Base-by-base conservation (phyloP, 2,888 invertebrate species). In the Ligdia adustata region DNA sequence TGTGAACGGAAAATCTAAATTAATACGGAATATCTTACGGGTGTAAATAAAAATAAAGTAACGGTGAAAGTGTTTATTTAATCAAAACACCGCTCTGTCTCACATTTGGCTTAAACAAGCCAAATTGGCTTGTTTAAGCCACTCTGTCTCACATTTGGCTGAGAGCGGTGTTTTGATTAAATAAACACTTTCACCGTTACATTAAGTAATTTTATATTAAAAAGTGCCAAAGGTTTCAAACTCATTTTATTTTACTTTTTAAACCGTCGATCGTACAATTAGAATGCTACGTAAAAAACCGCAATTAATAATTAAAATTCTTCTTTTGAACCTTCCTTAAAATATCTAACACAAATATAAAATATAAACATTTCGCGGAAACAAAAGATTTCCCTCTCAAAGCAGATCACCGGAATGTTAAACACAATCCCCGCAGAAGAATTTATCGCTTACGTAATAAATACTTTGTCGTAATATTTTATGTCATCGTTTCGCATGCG, bases 381-480 rank as follows among this genome's bases (percentile, higher is more conserved):
- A 40, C 32, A 47, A 52, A 50, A 53, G 39, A 48, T 43, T 48
- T 46, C 24, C 41, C 34, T 38, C 32, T 44, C 42, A 44, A 12
- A 50, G 33, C 43, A 42, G 43, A 52, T 50, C 52, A 45, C 24
- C 39, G 37, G 39, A 57, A 57, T 49, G 52, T 52, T 49, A 45
- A 38, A 51, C 47, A 48, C 47, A 55, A 57, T 52, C 47, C 52
- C 52, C 40, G 29, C 20, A 43, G 48, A 52, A 37, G 45, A 57
- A 57, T 57, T 55, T 57, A 57, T 55, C 9, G 55, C 48, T 40
- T 18, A 38, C 47, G 52, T 50, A 59, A 55, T 59, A 59, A 54
- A 56, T 54, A 56, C 53, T 52, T 46, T 56, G 56, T 52, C 50
- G 52, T 54, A 59, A 59, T 56, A 59, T 59, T 59, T 59, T 59